These are phyloP conservation scores for Ammodytes dubius DNA, from an alignment of 2,113 vertebrate species.

Conservation along the genomic window DNA sequence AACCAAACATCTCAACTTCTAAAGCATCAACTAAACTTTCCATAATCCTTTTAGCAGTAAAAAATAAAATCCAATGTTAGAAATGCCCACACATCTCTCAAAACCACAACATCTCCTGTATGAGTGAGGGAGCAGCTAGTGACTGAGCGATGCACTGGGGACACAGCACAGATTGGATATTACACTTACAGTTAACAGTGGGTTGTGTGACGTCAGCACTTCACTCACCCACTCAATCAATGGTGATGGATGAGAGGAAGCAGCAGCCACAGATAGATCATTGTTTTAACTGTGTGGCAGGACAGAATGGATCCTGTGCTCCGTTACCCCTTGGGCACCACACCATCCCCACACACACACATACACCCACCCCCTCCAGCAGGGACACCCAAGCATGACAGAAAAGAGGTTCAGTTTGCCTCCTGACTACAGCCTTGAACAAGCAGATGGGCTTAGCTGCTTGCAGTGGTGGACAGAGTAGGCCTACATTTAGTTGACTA, in stretches of 20 bases:
- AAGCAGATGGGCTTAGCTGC: slow-evolving; percentile 69
- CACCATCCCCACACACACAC: slow-evolving; percentile 12
- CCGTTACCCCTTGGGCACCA: slow-evolving; percentile 59
- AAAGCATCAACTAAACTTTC: too few species aligned
- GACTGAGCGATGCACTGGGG: background rate
- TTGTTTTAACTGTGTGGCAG: slow-evolving; percentile 64
- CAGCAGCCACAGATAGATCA: slow-evolving; percentile 62
- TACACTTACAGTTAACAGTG: slow-evolving; percentile 26
- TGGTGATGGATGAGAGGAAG: slow-evolving; percentile 71
- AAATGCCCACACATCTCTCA: background rate
- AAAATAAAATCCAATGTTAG: too few species aligned
- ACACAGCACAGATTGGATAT: slow-evolving; percentile 25
- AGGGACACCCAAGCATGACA: slow-evolving; percentile 63
- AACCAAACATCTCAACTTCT: too few species aligned
- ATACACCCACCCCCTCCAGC: slow-evolving; percentile 23
- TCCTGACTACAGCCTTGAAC: slow-evolving; percentile 32
- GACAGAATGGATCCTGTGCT: slow-evolving; percentile 63
- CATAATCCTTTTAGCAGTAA: too few species aligned
- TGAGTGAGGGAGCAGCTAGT: background rate
- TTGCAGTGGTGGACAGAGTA: too few species aligned
- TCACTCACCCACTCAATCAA: slow-evolving; percentile 31
- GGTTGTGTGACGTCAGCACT: slow-evolving; percentile 38
- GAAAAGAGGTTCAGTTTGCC: slow-evolving; percentile 54
- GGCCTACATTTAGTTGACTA: too few species aligned
- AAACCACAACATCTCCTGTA: too few species aligned